Evolutionary conservation across 2,113 vertebrate species (phyloP).

Genomic region (Syrmaticus mikado): DNA sequence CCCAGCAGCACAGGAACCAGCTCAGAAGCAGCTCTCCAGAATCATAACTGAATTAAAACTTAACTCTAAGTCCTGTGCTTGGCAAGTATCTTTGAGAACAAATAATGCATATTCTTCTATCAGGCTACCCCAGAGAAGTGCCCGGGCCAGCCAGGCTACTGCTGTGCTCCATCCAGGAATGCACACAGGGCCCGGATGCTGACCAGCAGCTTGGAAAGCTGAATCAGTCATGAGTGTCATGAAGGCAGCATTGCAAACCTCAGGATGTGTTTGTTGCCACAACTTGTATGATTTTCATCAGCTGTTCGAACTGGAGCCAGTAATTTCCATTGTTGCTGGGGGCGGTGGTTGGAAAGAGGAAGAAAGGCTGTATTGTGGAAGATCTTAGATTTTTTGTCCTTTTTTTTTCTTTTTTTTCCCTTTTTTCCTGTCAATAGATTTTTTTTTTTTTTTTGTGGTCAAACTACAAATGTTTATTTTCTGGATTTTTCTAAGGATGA

Average conservation of each 20-base stretch:
- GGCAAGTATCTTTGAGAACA: not conserved
- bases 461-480: not conserved
- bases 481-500: not conserved
- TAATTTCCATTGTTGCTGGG: not conserved
- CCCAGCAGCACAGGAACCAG: not conserved
- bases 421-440: not conserved
- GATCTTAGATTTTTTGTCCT: not conserved
- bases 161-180: not conserved
- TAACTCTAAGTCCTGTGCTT: not conserved
- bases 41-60: not conserved
- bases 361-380: not conserved
- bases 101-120: not conserved
- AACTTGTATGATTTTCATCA: not conserved
- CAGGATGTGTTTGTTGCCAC: not conserved
- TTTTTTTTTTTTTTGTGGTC: not conserved
- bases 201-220: not conserved
- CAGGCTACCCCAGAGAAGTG: accelerated
- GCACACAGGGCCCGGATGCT: not conserved
- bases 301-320: not conserved
- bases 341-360: not conserved
- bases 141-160: not conserved
- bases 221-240: not conserved
- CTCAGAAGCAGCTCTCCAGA: not conserved
- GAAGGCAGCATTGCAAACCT: not conserved
- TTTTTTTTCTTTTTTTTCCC: not conserved